Evolutionary conservation across 2,797 vertebrate species (phyloP), one percentile per base, ranked within the genome.

Genomic region (Smutsia gigantea): DNA sequence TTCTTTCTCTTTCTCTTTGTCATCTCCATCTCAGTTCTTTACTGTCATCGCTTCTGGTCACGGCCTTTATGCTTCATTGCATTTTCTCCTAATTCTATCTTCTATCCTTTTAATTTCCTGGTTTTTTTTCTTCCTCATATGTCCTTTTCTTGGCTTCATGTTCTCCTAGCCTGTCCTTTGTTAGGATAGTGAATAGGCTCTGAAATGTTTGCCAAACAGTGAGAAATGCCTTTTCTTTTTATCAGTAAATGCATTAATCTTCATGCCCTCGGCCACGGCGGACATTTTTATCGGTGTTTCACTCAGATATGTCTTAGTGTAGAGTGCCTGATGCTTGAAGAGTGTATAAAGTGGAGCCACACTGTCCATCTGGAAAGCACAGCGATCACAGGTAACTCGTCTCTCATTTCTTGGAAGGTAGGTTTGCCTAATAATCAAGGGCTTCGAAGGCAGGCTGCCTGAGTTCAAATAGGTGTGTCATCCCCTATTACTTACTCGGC

Each of bases 361-460:
- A 17, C 15, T 7, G 6, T 49, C 29, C 72, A 27, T 84, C 39
- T 42, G 63, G 74, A 29, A 92, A 95, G 55, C 13, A 57, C 37
- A 87, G 31, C 3, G 57, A 87, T 74, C 46, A 51, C 69, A 86
- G 25, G 29, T 82, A 77, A 6, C 87, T 79, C 37, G 37, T 75
- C 71, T 95, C 68, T 75, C 66, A 87, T 23, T 69, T 89, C 69
- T 93, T 96, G n/a, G 63, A 31, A 72, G 79, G 57, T 29, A 57
- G 31, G 15, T 72, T 75, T 86, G 8, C 7, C 51, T 39, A 46
- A 57, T 39, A 37, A 7, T 81, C 14, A 89, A 59, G 27, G 25
- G 15, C 31, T 92, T 75, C 55, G 19, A 68, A 92, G 71, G 87
- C 87, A 92, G 51, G 18, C 9, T 75, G 15, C 49, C 49, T 63